These are phyloP conservation scores for Blastobasis lacticolella DNA, from an alignment of 2,888 invertebrate genomes.

Conservation along the genomic window DNA sequence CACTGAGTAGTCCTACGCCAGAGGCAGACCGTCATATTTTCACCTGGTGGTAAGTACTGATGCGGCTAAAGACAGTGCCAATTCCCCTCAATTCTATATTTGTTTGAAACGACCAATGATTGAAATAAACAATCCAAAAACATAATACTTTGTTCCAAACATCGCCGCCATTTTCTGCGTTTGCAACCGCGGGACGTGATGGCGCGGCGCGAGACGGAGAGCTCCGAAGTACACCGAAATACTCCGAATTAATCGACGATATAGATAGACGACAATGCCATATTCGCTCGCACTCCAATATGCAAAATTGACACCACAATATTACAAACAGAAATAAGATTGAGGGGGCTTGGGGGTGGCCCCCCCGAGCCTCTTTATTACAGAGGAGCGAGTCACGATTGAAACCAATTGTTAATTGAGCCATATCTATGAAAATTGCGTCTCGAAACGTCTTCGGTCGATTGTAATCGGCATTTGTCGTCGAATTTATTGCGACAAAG, in stretches of 20 bases:
- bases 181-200: too few relatives aligned
- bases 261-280: slow-evolving; percentile 46
- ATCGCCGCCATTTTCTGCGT: too few relatives aligned
- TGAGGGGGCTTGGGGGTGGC: slow-evolving; percentile 51
- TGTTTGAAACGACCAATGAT: too few relatives aligned
- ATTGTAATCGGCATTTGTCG: slow-evolving; percentile 69
- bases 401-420: slow-evolving; percentile 75
- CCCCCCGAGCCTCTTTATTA: slow-evolving; percentile 54
- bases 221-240: slow-evolving; percentile 27
- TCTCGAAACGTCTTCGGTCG: slow-evolving; percentile 39
- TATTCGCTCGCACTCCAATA: slow-evolving; percentile 67
- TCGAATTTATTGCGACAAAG: slow-evolving; percentile 62
- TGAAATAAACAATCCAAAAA: too few relatives aligned
- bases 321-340: slow-evolving; percentile 74
- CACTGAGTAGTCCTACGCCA: too few relatives aligned
- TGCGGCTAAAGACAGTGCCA: too few relatives aligned
- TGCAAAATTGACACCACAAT: slow-evolving; percentile 73
- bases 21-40: too few relatives aligned
- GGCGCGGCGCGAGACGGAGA: too few relatives aligned
- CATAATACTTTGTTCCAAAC: too few relatives aligned
- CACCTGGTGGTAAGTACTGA: too few relatives aligned
- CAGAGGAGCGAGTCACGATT: slow-evolving; percentile 66
- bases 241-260: slow-evolving; percentile 55
- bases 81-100: too few relatives aligned
- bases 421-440: slow-evolving; percentile 73